A percentile compares a stretch with the other conserved stretches of the same genome.
Conservation (phyloP, 2,888 invertebrate species). For the Leptinotarsa rubiginosa region DNA sequence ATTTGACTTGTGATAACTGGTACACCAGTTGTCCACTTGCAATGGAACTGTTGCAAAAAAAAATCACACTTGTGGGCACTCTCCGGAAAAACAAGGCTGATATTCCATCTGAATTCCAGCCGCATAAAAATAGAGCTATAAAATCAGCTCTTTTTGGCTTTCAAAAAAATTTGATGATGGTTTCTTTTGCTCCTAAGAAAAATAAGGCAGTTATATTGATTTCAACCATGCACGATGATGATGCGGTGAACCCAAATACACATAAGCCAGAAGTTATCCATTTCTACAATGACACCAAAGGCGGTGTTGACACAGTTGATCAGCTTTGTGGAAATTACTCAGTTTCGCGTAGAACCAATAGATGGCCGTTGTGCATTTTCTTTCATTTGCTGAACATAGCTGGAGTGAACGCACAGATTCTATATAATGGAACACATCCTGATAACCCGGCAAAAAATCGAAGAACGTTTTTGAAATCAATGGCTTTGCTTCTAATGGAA, state of each 20-base stretch:
- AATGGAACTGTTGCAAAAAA: slow-evolving; percentile 39
- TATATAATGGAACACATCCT: slow-evolving; percentile 24
- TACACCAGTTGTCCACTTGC: slow-evolving; percentile 50
- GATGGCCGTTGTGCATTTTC: slow-evolving; percentile 22
- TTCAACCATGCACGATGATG: slow-evolving; percentile 40
- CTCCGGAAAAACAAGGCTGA: slow-evolving; percentile 47
- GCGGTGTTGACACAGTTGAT: slow-evolving; percentile 29
- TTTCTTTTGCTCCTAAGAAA: slow-evolving; percentile 42
- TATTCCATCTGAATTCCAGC: slow-evolving; percentile 30
- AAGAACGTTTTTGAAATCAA: slow-evolving; percentile 18
- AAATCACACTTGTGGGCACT: slow-evolving; percentile 46
- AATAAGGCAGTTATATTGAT: slow-evolving; percentile 45
- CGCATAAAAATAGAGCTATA: slow-evolving; percentile 30
- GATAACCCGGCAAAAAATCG: slow-evolving; percentile 28
- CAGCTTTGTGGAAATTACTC: slow-evolving; percentile 28
- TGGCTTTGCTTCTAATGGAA: slow-evolving; percentile 27
- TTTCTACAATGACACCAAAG: slow-evolving; percentile 26
- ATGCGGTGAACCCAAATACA: slow-evolving; percentile 27
- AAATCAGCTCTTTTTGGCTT: slow-evolving; percentile 46
- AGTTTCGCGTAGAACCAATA: slow-evolving; percentile 29
- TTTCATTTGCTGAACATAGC: slow-evolving; percentile 26
- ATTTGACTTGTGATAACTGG: slow-evolving; percentile 39
- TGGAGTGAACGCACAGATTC: slow-evolving; percentile 24
- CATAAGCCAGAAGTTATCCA: slow-evolving; percentile 28
- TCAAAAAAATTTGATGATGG: slow-evolving; percentile 44